Base-by-base conservation (phyloP, 2,113 vertebrate species). In the Hydropotes inermis region DNA sequence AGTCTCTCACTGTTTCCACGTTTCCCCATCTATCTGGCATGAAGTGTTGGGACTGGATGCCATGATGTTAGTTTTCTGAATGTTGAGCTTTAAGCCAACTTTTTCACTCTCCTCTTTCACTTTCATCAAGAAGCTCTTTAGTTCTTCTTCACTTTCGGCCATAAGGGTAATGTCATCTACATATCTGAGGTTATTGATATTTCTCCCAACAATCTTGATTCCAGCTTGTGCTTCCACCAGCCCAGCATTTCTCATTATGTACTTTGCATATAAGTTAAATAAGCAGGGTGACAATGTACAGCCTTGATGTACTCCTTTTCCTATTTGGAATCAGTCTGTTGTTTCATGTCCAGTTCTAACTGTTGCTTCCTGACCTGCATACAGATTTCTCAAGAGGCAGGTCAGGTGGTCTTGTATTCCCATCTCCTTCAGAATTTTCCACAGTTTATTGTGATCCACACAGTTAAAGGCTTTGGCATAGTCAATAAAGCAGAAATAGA, bases 201-300 rank as follows among this genome's bases (percentile, higher is more conserved):
- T 67, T 67, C 64, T 67, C 33, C 3, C 0, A 0, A 16, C 0
- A 36, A 67, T 10, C 4, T 67, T n/a, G 33, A 36, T 36, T 67
- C 16, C 33, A 67, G 64, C 33, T 36, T 36, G 64, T 67, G 64
- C 9, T 67, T 19, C 15, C 1, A 21, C 33, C 17, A 67, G 33
- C 17, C 55, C 64, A 36, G 64, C 2, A 0, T 67, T 67, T 67
- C 33, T 21, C 64, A 67, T 67, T 8, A 36, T 36, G 17, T 36
- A 10, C 33, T 67, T n/a, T 67, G 64, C 16, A 19, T 67, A 67
- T 10, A 67, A n/a, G 1, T 67, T 36, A 67, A 67, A 67, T 67
- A 67, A 67, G 64, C 33, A 21, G 64, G 64, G 64, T 36, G 64
- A 67, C 33, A 36, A 21, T 67, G 19, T 19, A n/a, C 64, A 67